Base-by-base conservation (phyloP, 2,113 vertebrate genomes). In the Eudyptes chrysolophus region DNA sequence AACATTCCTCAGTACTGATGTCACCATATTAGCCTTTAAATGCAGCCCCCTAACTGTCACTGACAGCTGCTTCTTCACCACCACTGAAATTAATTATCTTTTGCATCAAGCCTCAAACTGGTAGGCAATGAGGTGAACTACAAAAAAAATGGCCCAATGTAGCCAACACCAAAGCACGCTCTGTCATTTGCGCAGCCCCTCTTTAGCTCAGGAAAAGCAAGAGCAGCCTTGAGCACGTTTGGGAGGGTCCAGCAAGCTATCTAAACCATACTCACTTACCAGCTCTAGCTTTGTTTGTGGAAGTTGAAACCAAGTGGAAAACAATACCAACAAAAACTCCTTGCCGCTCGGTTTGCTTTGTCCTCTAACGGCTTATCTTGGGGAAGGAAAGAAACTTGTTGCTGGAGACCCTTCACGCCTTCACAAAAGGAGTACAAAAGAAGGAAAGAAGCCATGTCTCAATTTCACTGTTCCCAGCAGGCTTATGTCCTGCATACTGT, bases 281-380 rank as follows among this genome's bases (percentile, higher is more conserved):
- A 92, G 82, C 79, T 89, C 68, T 20, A 75, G 79, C 90, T 94
- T 72, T 93, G 85, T 68, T 29, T 86, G 89, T 86, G 89, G 79
- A 75, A 97, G 88, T 84, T 58, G 83, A 95, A 81, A 84, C 58
- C 62, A 70, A 70, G 42, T 14, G 76, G 76, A 81, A 95, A 97
- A 70, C 38, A 89, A 62, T 10, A 65, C 27, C 92, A 70, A 22
- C 14, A 74, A 30, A 76, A 70, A 4, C 48, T 87, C 72, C 76
- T 89, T 0, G 0, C 17, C 0, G 5, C 83, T 89, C 61, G 14
- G 74, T 55, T 78, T 9, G 6, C 24, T 78, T 87, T 84, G 81
- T 88, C 72, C 80, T 95, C 78, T 82, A 27, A 49, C 0, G 1
- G 18, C 44, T 89, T 55, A 27, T 64, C 88, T 36, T 26, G 42